Evolutionary conservation across 2,113 vertebrate species (phyloP), one percentile per base, ranked within the genome.

Genomic region (Arothron firmamentum): DNA sequence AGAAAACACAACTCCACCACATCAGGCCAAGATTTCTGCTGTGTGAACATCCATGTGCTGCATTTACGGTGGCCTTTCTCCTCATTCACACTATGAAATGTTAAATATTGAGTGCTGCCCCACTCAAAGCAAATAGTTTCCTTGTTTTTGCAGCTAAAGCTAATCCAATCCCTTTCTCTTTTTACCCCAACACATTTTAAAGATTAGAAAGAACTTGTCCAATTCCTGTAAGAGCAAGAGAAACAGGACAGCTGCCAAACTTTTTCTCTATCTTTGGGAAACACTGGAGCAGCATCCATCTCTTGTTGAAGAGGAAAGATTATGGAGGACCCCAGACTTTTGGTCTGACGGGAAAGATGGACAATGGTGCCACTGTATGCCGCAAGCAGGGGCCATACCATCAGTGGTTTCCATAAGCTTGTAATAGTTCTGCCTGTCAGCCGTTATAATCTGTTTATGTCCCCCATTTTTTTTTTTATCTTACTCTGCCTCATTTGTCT

Each of bases 291-390:
- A 73, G 57, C 72, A 83, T 78, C 69, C 61, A 64, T 76, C 67
- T 49, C 62, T 47, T 49, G 50, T 70, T 16, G 52, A 63, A 21
- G 62, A 59, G 57, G 53, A 25, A 16, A 51, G 60, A 56, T 50
- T 38, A 17, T 52, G 49, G 69, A 75, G 74, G 56, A 73, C 62
- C 65, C 42, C 28, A 2, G 57, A 62, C 56, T 75, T 80, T 82
- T 79, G 72, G 75, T 56, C 56, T 64, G 49, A 61, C 41, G 25
- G 62, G 53, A 75, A 77, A 62, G 67, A 72, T 64, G 66, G 72
- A 84, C 82, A 85, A 82, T 76, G 65, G 65, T 38, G 19, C 67
- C 54, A 76, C 74, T 82, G 77, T 83, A 57, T 63, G 68, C 66
- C n/a, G 56, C 56, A 64, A 81, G 69, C 67, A 61, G 64, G 66